Conservation (phyloP, 2,888 invertebrate genomes). For the Pantelozetes paolii region DNA sequence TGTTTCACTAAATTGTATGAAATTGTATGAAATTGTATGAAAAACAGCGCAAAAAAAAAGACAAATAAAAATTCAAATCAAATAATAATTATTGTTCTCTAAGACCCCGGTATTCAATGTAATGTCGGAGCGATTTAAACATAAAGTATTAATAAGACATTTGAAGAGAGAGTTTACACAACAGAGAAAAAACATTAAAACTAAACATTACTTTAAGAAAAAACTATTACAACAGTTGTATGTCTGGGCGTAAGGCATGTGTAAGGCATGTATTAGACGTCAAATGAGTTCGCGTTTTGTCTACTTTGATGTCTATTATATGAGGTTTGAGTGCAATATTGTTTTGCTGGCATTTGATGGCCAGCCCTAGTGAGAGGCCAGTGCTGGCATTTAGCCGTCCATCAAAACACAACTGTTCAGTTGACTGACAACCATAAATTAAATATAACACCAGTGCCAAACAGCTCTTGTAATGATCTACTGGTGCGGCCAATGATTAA, state of each 20-base stretch:
- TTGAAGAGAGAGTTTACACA: conserved; percentile 2
- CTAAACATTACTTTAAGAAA: neutral
- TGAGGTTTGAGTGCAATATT: conserved; percentile 12
- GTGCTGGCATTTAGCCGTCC: conserved; percentile 9
- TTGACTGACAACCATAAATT: conserved; percentile 30
- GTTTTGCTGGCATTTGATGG: conserved; percentile 28
- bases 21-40: neutral
- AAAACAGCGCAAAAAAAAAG: neutral
- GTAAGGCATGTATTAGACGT: neutral
- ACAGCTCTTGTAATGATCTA: conserved; percentile 15
- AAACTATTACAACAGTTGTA: conserved; percentile 1
- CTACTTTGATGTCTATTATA: conserved; percentile 29
- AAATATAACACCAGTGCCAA: conserved; percentile 22
- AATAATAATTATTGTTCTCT: neutral
- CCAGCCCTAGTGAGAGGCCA: conserved; percentile 11
- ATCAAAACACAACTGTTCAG: conserved; percentile 2
- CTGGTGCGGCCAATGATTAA: conserved; percentile 28
- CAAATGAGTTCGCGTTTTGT: neutral
- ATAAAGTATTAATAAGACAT: conserved; percentile 3
- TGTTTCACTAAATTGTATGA: neutral
- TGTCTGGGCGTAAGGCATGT: conserved; percentile 13
- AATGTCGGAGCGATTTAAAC: neutral
- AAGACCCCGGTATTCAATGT: neutral
- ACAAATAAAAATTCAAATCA: neutral
- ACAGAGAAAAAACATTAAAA: neutral